Base-by-base conservation (phyloP, 2,797 vertebrate genomes). In the Phaenicophaeus curvirostris region DNA sequence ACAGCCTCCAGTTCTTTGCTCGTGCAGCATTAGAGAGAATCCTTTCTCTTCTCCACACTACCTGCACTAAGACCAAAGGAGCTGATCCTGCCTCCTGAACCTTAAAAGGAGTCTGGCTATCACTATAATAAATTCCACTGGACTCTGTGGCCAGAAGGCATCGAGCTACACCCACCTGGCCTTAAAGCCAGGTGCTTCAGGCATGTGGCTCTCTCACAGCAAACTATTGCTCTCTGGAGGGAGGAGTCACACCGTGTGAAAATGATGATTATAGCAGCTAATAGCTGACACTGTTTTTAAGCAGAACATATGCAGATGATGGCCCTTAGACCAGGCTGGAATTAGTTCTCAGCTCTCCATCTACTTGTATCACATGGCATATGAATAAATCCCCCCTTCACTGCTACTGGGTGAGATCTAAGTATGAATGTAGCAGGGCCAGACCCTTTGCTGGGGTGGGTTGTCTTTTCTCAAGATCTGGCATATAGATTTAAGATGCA, bases 301-400 rank as follows among this genome's bases (percentile, higher is more conserved):
- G n/a, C 10, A 77, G 39, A 23, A 67, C 1, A 3, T 77, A 53
- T 48, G 33, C 30, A 53, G 37, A 23, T 66, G 35, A 44, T 66
- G 14, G 19, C 18, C 4, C 16, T 79, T 69, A 59, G 12, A 54
- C 11, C 28, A 58, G 25, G 3, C 14, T 85, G 31, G 65, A 85
- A 21, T 69, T 39, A 59, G 48, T 48, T 73, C 42, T 75, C 67
- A 62, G 48, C 39, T 46, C 61, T 71, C 27, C 5, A 4, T 66
- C 68, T 62, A 3, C 76, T 57, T 35, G 19, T 28, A 3, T 74
- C 0, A 0, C 41, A 35, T 24, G 28, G 25, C 2, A 0, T 37
- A 55, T 28, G 31, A 82, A 8, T 79, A 55, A 63, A 67, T 46
- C 18, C 18, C 10, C 4, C 15, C 55, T 73, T 18, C 33, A 3